Percentiles rank a stretch among this genome's conserved stretches.
These are phyloP conservation scores for Caenorhabditis elegans DNA, from an alignment of 1,140 invertebrate genomes.

Conservation along the genomic window DNA sequence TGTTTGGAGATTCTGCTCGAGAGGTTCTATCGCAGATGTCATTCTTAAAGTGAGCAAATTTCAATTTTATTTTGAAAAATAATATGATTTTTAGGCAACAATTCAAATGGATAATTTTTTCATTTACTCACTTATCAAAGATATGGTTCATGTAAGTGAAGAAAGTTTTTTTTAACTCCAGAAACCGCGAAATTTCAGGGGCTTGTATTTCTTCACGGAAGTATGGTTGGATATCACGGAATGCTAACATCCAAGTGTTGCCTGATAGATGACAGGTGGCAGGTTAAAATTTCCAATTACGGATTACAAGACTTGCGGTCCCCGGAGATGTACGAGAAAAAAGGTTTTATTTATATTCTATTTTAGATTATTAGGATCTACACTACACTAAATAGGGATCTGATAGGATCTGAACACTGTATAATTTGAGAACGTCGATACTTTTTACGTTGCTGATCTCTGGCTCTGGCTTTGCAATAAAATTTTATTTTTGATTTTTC, in stretches of 20 bases:
- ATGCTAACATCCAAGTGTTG: conserved; percentile 41
- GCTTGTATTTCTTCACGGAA: conserved; percentile 37
- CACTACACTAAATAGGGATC: too few species aligned
- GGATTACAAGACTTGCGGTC: background rate
- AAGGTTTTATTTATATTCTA: conserved; percentile 25
- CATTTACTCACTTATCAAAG: conserved; percentile 28
- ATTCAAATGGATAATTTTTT: conserved; percentile 41
- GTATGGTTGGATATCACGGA: conserved; percentile 36
- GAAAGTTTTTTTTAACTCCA: too few species aligned
- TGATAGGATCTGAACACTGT: too few species aligned
- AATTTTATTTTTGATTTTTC: too few species aligned
- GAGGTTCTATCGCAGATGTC: conserved; percentile 38
- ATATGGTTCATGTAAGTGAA: conserved; percentile 1
- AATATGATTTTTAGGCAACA: too few species aligned
- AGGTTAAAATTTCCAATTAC: conserved; percentile 44
- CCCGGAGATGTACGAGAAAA: background rate
- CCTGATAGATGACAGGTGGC: conserved; percentile 46
- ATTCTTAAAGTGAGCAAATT: too few species aligned
- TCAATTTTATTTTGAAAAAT: too few species aligned
- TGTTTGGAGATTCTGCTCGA: conserved; percentile 45
- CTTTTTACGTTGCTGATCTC: too few species aligned
- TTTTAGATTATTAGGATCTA: too few species aligned
- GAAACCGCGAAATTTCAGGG: conserved; percentile 1
- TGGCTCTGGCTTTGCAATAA: too few species aligned
- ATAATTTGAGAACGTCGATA: too few species aligned